Evolutionary conservation across 2,888 invertebrate genomes (phyloP).

Genomic region (Aspidiotus rigidus): DNA sequence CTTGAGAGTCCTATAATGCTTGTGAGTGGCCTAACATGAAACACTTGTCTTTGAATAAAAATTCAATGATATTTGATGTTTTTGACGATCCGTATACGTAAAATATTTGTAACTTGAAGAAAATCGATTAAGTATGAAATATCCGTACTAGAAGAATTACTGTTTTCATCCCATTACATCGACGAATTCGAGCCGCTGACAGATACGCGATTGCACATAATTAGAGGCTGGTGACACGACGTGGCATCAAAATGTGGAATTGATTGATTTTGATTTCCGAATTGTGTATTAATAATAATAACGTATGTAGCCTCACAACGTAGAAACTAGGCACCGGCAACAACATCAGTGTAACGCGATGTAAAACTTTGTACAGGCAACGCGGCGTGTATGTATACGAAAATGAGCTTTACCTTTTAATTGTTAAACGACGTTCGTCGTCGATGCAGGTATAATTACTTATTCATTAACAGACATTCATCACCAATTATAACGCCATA

Average conservation of each 20-base stretch:
- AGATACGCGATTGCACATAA: slow-evolving; percentile 9
- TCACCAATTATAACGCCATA: slow-evolving; percentile 27
- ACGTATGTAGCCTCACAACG: no score
- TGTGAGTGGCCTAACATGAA: no score
- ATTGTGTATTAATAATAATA: slow-evolving; percentile 19
- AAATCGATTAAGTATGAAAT: no score
- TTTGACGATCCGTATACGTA: no score
- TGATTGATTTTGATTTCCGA: slow-evolving; percentile 5
- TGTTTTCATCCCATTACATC: no score
- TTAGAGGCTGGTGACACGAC: slow-evolving; percentile 17
- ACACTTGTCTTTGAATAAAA: no score
- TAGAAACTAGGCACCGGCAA: no score
- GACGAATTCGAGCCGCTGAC: background rate
- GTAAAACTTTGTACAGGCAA: background rate
- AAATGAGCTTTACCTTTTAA: slow-evolving; percentile 19
- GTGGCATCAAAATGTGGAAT: slow-evolving; percentile 19
- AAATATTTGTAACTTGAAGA: no score
- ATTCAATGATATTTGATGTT: no score
- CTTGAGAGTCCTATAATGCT: no score
- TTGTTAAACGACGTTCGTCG: slow-evolving; percentile 20
- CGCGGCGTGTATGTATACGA: background rate
- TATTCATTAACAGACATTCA: slow-evolving; percentile 29
- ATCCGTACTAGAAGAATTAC: no score
- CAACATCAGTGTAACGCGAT: no score
- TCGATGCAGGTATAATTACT: slow-evolving; percentile 26